Evolutionary conservation across 2,888 invertebrate genomes (phyloP).

Genomic region (Leuctra nigra): DNA sequence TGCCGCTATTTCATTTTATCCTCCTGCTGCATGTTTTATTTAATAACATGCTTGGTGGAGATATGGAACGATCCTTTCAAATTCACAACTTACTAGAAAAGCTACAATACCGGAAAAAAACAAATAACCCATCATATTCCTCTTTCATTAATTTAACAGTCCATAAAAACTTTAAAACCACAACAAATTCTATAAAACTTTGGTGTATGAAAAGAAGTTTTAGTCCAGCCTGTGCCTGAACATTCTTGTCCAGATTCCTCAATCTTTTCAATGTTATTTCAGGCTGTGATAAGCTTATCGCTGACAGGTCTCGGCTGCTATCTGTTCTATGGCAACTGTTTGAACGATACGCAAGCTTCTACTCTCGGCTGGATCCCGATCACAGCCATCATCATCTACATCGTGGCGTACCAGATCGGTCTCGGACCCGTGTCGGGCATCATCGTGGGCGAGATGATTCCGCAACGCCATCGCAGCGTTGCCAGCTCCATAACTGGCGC

Average conservation of each 20-base stretch:
- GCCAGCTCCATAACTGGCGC: slow-evolving; percentile 42
- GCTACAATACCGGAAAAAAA: too few species aligned
- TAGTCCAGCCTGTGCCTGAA: background rate
- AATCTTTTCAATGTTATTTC: slow-evolving; percentile 32
- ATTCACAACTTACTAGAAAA: too few species aligned
- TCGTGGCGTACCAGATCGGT: slow-evolving; percentile 37
- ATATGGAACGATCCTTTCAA: too few species aligned
- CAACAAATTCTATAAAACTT: too few species aligned
- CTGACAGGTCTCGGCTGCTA: slow-evolving; percentile 33
- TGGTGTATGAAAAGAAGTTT: background rate
- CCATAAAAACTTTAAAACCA: too few species aligned
- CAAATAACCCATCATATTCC: too few species aligned
- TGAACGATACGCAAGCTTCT: slow-evolving; percentile 19
- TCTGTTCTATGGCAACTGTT: slow-evolving; percentile 31
- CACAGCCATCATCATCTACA: slow-evolving; percentile 35
- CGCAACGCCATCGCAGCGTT: slow-evolving; percentile 37
- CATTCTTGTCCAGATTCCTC: background rate
- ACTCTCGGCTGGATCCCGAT: slow-evolving; percentile 37
- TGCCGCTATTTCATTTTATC: too few species aligned
- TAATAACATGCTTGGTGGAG: too few species aligned
- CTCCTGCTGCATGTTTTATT: too few species aligned
- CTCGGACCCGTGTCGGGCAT: slow-evolving; percentile 40
- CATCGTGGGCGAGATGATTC: slow-evolving; percentile 39
- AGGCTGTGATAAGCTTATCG: slow-evolving; percentile 33
- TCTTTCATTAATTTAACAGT: too few species aligned